Evolutionary conservation across 2,888 invertebrate species (phyloP), one percentile per base, ranked within the genome.

Genomic region (Cantharis flavilabris): DNA sequence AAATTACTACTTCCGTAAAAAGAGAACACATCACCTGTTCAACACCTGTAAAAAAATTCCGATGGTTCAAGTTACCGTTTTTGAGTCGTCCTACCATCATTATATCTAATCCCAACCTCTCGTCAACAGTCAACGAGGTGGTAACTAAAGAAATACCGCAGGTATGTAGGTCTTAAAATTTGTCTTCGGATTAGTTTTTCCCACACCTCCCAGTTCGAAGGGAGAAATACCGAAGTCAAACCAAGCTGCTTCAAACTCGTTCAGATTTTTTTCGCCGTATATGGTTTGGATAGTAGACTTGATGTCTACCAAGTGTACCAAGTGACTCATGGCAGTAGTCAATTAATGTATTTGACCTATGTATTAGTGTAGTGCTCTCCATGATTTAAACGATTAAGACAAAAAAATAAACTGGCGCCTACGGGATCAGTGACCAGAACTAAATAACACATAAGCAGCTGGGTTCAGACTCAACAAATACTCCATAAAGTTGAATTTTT

Each of bases 381-480:
- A 7, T 49, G 49, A 49, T 49, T 49, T 49, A 49, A 49, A 49
- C 49, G 49, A 49, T 49, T 49, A 49, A 71, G 71, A 62, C 33
- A 62, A 71, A 26, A 71, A 26, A 16, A 71, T 71, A 71, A 62
- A 71, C 71, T 16, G 71, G 71, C 64, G 71, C 64, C 71, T 71
- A 62, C 71, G 18, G 28, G 64, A 63, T 26, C 28, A 30, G n/a
- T 30, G 28, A 71, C 71, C 71, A 64, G 71, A 64, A 71, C 71
- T 71, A n/a, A n/a, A n/a, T n/a, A 64, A 18, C 64, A 71, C 23
- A 71, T 71, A 64, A 30, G 64, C 26, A 13, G 30, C 14, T 14
- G 26, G 13, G 26, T 26, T 26, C 63, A 71, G 71, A 71, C 71
- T 71, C 63, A 71, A 71, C 71, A 71, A 64, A 64, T n/a, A 71